These are phyloP conservation scores for Lomographa bimaculata DNA, from an alignment of 2,888 invertebrate genomes.

Conservation along the genomic window DNA sequence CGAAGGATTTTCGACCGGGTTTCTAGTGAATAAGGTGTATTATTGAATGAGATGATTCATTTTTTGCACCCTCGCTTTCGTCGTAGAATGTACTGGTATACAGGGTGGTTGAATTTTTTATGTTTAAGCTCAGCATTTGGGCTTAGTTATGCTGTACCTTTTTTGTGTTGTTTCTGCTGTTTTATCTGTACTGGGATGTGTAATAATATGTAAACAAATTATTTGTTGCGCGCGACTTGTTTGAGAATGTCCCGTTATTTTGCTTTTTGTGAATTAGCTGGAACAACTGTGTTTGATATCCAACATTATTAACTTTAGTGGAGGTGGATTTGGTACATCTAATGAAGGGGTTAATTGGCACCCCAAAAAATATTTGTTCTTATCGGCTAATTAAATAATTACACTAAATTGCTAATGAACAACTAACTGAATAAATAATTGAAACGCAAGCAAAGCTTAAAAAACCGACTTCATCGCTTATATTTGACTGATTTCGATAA, in stretches of 20 bases:
- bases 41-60: constrained; percentile 19
- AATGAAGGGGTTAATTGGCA: too few relatives aligned
- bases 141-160: constrained; percentile 30
- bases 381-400: too few relatives aligned
- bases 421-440: too few relatives aligned
- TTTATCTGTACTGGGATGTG: constrained; percentile 16
- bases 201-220: constrained; percentile 13
- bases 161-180: constrained; percentile 25
- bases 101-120: constrained; percentile 45
- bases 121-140: constrained; percentile 32
- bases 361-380: too few relatives aligned
- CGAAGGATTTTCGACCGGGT: constrained; percentile 21
- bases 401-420: too few relatives aligned
- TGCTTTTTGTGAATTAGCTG: too few relatives aligned
- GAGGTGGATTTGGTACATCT: too few relatives aligned
- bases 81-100: constrained; percentile 26
- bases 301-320: too few relatives aligned
- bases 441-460: too few relatives aligned
- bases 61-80: constrained; percentile 18
- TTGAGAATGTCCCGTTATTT: neutral
- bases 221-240: constrained; percentile 10
- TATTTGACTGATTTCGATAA: too few relatives aligned
- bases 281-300: too few relatives aligned
- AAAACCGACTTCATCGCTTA: too few relatives aligned
- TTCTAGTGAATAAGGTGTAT: constrained; percentile 26